These are phyloP conservation scores for Urophycis tenuis DNA, from an alignment of 2,797 vertebrate genomes.

Conservation along the genomic window DNA sequence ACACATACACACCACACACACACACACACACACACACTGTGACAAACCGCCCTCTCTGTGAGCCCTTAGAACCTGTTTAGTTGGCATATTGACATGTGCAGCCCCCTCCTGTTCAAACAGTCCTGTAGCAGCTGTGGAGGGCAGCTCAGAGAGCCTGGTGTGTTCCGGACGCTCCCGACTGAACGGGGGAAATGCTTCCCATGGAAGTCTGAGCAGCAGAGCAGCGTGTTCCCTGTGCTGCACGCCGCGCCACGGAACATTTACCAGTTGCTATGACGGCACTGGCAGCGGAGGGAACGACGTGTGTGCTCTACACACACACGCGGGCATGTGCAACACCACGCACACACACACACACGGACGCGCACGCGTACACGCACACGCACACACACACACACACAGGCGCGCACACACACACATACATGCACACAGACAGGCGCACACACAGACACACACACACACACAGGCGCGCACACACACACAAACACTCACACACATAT, in stretches of 20 bases:
- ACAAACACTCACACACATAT: too few species aligned
- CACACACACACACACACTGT: conserved; percentile 38
- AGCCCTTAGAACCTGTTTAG: conserved; percentile 54
- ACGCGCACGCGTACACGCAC: too few species aligned
- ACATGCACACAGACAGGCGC: too few species aligned
- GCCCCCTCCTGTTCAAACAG: conserved; percentile 39
- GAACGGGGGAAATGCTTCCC: conserved; percentile 58
- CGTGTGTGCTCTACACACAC: conserved; percentile 12
- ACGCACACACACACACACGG: background rate
- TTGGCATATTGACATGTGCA: conserved; percentile 33
- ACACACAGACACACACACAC: too few species aligned
- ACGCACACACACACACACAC: too few species aligned
- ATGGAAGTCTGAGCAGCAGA: conserved; percentile 49
- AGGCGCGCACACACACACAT: background rate
- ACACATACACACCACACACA: conserved; percentile 6
- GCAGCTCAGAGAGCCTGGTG: conserved; percentile 48
- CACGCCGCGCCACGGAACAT: conserved; percentile 49
- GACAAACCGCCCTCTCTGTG: conserved; percentile 39
- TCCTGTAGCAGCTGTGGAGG: conserved; percentile 62
- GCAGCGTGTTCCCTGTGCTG: conserved; percentile 58
- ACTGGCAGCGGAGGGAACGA: conserved; percentile 18
- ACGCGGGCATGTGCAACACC: background rate
- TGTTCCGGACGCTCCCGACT: conserved; percentile 59
- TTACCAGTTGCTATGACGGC: conserved; percentile 60
- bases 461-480: too few species aligned